Conservation (phyloP, 1,140 invertebrate genomes). For the Caerostris extrusa region DNA sequence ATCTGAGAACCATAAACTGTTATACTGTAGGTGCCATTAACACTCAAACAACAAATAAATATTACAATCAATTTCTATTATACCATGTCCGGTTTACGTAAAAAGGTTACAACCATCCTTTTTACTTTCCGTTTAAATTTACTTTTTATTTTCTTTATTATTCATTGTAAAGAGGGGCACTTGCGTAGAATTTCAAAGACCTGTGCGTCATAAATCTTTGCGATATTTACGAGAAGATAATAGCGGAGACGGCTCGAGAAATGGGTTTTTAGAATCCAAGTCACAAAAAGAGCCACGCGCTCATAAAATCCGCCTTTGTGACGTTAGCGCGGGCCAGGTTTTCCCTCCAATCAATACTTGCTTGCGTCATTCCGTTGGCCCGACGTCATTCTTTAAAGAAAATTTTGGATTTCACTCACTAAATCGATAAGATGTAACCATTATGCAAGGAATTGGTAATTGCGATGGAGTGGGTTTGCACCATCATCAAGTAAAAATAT, state of each 20-base stretch:
- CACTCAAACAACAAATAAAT: too few species aligned
- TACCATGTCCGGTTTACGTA: too few species aligned
- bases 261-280: background rate
- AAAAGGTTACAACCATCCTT: background rate
- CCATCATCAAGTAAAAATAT: too few species aligned
- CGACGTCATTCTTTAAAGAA: background rate
- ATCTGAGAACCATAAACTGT: too few species aligned
- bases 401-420: conserved; percentile 7
- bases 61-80: too few species aligned
- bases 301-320: conserved; percentile 15
- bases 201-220: background rate
- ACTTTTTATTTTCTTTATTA: background rate
- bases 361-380: background rate
- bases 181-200: background rate
- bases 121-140: background rate
- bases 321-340: background rate
- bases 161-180: background rate
- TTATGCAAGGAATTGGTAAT: background rate
- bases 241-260: background rate
- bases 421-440: background rate
- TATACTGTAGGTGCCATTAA: too few species aligned
- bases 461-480: background rate
- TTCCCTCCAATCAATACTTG: conserved; percentile 16
- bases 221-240: conserved; percentile 19
- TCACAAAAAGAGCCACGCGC: background rate